These are phyloP conservation scores for Cepaea hortensis DNA, from an alignment of 2,888 invertebrate species.

Conservation along the genomic window DNA sequence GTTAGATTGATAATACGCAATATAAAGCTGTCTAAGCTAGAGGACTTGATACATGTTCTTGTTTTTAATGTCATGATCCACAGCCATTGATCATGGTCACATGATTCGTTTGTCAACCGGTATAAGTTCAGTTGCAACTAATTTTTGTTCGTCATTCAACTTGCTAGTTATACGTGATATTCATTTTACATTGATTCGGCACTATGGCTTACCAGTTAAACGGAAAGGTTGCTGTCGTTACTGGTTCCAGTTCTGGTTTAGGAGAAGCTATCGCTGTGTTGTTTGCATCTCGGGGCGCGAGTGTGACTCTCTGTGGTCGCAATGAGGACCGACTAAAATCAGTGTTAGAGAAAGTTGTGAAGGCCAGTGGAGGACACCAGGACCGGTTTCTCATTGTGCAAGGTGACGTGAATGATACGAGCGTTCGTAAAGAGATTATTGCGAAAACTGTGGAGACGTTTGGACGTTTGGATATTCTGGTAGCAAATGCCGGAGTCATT, in stretches of 20 bases:
- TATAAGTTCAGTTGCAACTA: no score
- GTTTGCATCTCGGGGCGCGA: slow-evolving; percentile 41
- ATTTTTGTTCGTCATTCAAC: no score
- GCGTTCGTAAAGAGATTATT: slow-evolving; percentile 4
- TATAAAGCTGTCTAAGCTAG: no score
- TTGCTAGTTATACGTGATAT: no score
- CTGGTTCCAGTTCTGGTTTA: slow-evolving; percentile 32
- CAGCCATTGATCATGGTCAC: no score
- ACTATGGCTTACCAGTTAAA: background rate
- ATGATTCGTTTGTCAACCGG: no score
- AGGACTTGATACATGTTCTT: no score
- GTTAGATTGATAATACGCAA: no score
- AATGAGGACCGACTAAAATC: slow-evolving; percentile 3
- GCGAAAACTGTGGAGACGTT: slow-evolving; percentile 21
- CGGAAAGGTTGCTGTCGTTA: slow-evolving; percentile 13
- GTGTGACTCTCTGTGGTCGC: slow-evolving; percentile 36
- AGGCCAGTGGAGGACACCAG: slow-evolving; percentile 18
- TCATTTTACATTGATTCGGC: background rate
- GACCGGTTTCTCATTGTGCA: slow-evolving; percentile 6
- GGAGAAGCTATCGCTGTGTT: slow-evolving; percentile 39
- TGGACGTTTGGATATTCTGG: slow-evolving; percentile 32
- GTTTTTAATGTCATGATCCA: no score
- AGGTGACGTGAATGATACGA: slow-evolving; percentile 17
- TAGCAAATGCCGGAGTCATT: slow-evolving; percentile 24
- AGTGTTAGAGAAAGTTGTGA: background rate